Conservation (phyloP, 2,797 vertebrate genomes). For the Onychomys arenicola region DNA sequence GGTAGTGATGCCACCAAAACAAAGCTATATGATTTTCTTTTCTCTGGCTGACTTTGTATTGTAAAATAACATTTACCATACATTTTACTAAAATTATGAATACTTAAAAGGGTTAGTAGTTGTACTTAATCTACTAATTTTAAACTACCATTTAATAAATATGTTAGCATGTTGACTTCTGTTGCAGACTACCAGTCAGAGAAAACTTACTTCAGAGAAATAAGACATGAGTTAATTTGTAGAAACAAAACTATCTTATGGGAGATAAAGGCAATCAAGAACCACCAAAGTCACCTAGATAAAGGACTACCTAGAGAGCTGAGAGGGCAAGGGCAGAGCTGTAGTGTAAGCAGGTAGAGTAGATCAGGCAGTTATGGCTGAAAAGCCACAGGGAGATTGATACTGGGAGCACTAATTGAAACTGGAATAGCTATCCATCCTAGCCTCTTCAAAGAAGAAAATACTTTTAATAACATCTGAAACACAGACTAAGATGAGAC, state of each 20-base stretch:
- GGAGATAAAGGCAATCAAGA: not conserved
- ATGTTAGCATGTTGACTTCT: not conserved
- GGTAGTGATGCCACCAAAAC: not conserved
- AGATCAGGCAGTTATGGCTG: not conserved
- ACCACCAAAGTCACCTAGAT: not conserved
- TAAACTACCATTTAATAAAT: not conserved
- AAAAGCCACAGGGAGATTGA: not conserved
- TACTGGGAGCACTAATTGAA: not conserved
- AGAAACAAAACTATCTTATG: constrained; percentile 9
- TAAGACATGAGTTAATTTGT: constrained; percentile 10
- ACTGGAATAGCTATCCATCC: not conserved
- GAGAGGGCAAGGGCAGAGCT: not conserved
- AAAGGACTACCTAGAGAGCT: not conserved
- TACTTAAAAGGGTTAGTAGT: not conserved
- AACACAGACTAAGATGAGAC: not conserved
- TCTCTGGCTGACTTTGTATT: not conserved
- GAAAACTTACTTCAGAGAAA: not conserved
- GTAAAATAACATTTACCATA: not conserved
- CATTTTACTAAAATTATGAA: not conserved
- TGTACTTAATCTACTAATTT: not conserved
- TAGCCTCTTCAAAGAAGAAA: not conserved
- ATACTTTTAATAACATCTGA: not conserved
- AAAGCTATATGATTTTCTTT: not conserved
- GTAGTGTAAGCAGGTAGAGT: too few species aligned
- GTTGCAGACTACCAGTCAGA: not conserved